phyloP scores from a whole-genome alignment of 2,113 vertebrate species.

The Notiomystis cincta region DNA sequence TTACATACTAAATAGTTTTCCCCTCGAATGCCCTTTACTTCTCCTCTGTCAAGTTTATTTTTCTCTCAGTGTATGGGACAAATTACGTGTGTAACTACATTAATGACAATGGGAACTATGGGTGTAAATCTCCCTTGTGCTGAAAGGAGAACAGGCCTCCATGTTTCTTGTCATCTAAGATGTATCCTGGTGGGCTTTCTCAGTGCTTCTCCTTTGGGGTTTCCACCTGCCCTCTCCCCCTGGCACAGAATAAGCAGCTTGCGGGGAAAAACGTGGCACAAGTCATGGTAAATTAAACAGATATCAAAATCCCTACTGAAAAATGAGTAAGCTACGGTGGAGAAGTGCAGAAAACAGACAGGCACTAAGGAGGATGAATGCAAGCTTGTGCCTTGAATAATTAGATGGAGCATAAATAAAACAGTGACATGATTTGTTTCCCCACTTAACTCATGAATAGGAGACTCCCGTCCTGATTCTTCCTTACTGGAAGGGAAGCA shows the following conservation, averaged over 20 bases:
- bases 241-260: not conserved
- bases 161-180: not conserved
- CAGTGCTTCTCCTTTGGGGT: not conserved
- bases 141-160: not conserved
- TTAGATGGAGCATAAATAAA: slow-evolving; percentile 41
- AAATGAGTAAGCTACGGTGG: not conserved
- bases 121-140: slow-evolving; percentile 3
- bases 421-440: slow-evolving; percentile 14
- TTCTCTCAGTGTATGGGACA: slow-evolving; percentile 6
- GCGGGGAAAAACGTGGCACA: not conserved
- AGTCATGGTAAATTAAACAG: not conserved
- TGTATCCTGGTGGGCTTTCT: not conserved
- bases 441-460: not conserved
- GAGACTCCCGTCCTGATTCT: not conserved
- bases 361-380: not conserved
- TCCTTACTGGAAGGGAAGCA: not conserved
- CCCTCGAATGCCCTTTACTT: slow-evolving; percentile 56
- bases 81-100: not conserved
- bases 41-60: slow-evolving; percentile 61
- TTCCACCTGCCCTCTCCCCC: not conserved
- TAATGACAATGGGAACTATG: slow-evolving; percentile 9
- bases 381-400: not conserved
- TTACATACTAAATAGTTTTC: slow-evolving; percentile 53
- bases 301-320: not conserved
- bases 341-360: not conserved